Conservation (phyloP, 2,888 invertebrate species). For the Drosophila demipolita region DNA sequence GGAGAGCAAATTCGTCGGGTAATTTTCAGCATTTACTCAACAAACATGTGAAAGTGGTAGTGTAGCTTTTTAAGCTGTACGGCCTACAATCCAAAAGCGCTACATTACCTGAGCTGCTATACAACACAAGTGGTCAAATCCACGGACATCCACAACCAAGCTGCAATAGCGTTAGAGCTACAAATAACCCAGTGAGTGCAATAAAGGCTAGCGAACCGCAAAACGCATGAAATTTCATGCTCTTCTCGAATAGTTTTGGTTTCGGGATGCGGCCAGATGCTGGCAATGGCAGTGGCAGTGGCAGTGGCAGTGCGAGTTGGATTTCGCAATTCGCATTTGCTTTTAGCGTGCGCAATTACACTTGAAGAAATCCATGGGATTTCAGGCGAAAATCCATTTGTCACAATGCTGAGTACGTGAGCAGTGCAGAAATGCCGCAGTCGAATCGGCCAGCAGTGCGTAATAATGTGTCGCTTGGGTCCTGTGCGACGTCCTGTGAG, state of each 20-base stretch:
- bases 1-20: not conserved
- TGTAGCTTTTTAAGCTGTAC: not conserved
- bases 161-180: constrained; percentile 25
- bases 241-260: constrained; percentile 32
- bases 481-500: constrained; percentile 40
- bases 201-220: constrained; percentile 53
- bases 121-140: constrained; percentile 7
- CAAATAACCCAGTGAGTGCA: constrained; percentile 64
- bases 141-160: constrained; percentile 31
- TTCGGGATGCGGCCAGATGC: constrained; percentile 19
- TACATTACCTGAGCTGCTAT: not conserved
- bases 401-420: constrained; percentile 81
- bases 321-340: constrained; percentile 47
- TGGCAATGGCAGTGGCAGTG: not conserved
- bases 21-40: not conserved
- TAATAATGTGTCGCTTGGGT: constrained; percentile 71
- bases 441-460: constrained; percentile 64
- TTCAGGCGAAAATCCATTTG: constrained; percentile 80
- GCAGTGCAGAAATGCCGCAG: constrained; percentile 65
- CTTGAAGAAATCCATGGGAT: constrained; percentile 79
- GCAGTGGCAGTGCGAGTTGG: constrained; percentile 23
- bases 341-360: constrained; percentile 77
- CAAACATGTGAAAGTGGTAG: not conserved
- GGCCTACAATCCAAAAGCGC: constrained; percentile 1
- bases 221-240: constrained; percentile 69